Percentiles rank a stretch among this genome's conserved stretches.
Conservation (phyloP, 2,888 invertebrate species). For the Crioceris asparagi region DNA sequence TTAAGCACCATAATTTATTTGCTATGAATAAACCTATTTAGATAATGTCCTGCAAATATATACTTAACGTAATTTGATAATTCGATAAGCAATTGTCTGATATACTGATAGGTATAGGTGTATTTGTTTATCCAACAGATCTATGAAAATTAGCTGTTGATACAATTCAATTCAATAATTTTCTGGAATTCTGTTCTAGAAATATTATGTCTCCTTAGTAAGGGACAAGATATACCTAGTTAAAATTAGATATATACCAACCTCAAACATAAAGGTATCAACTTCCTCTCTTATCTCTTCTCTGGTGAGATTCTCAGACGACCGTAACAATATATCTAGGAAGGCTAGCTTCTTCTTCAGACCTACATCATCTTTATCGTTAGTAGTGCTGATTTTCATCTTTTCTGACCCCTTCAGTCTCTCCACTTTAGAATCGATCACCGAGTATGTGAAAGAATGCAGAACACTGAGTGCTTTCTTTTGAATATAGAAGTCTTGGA, state of each 20-base stretch:
- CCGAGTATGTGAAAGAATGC: conserved; percentile 3
- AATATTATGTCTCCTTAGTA: too few species aligned
- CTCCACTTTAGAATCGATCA: neutral
- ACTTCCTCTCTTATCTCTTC: conserved; percentile 57
- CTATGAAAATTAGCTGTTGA: too few species aligned
- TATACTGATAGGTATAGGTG: too few species aligned
- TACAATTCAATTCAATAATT: too few species aligned
- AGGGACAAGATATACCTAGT: too few species aligned
- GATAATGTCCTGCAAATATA: too few species aligned
- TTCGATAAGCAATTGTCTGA: too few species aligned
- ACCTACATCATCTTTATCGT: conserved; percentile 9
- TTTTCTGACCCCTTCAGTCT: conserved; percentile 32
- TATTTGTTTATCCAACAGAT: too few species aligned
- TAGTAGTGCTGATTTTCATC: neutral
- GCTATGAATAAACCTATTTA: too few species aligned
- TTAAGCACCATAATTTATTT: too few species aligned
- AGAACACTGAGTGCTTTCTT: conserved; percentile 20
- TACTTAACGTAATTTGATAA: too few species aligned
- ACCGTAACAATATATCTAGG: conserved; percentile 50
- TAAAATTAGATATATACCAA: conserved; percentile 27
- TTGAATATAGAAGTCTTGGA: conserved; percentile 46
- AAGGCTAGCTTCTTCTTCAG: conserved; percentile 52
- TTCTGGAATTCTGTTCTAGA: too few species aligned
- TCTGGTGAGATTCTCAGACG: conserved; percentile 47
- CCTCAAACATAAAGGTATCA: conserved; percentile 65